A percentile compares a stretch with the other conserved stretches of the same genome.
Conservation (phyloP, 1,140 invertebrate species). For the Lasioglossum albipes region DNA sequence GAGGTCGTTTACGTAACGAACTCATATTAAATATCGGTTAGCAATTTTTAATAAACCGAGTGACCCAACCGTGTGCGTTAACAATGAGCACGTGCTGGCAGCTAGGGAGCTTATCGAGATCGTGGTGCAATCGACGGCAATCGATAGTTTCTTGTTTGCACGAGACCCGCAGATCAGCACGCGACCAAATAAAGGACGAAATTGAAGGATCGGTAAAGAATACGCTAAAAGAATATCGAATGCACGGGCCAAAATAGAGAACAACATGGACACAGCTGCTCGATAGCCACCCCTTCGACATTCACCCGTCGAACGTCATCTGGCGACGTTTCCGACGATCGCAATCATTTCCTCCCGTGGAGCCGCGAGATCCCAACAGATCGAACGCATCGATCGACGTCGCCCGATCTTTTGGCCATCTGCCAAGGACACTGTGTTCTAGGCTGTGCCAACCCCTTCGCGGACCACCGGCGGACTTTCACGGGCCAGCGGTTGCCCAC, state of each 20-base stretch:
- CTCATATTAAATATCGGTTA: too few species aligned
- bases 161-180: too few species aligned
- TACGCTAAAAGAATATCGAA: background rate
- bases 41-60: too few species aligned
- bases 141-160: too few species aligned
- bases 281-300: background rate
- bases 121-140: too few species aligned
- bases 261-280: slow-evolving; percentile 8
- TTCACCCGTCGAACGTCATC: slow-evolving; percentile 41
- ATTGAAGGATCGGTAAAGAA: too few species aligned
- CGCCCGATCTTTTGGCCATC: slow-evolving; percentile 48
- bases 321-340: slow-evolving; percentile 19
- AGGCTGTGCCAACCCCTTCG: slow-evolving; percentile 34
- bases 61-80: too few species aligned
- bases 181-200: too few species aligned
- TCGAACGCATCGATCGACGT: slow-evolving; percentile 42
- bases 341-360: slow-evolving; percentile 32
- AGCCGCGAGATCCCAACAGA: slow-evolving; percentile 29
- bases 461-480: slow-evolving; percentile 35
- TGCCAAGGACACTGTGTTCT: slow-evolving; percentile 19
- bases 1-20: too few species aligned
- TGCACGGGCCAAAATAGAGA: background rate
- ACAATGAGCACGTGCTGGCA: too few species aligned
- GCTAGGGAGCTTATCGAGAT: too few species aligned
- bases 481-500: slow-evolving; percentile 52